Evolutionary conservation across 1,140 invertebrate species (phyloP), one percentile per base, ranked within the genome.

Genomic region (Trichonephila inaurata): DNA sequence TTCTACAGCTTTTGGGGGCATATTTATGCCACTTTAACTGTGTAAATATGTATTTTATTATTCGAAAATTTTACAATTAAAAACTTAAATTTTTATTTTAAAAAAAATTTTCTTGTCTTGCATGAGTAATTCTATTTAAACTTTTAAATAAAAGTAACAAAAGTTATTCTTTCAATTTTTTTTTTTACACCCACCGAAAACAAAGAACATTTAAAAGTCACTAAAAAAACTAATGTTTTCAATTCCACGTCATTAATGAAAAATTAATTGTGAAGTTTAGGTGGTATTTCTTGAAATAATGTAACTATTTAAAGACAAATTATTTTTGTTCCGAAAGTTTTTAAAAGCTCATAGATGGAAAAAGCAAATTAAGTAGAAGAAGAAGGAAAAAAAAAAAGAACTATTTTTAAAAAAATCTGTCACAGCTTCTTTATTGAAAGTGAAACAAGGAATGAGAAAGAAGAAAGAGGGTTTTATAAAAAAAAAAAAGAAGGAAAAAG

Each of bases 391-490:
- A 18, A 6, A n/a, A 44, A 21, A 40, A 82, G 1, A 58, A 83
- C 33, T 40, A 40, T 40, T 40, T 24, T 6, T 8, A 28, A 58
- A 83, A 58, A 83, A 58, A 21, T 21, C 14, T 33, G 28, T 77
- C 72, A 28, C 72, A 7, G 5, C 12, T 5, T 2, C 24, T 87
- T 61, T 14, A 64, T 87, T 64, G 61, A 64, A 87, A 87, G 61
- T 87, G 58, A 87, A 87, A 64, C 51, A 64, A 88, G 24, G 28
- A 44, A 33, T 87, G 62, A 87, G 85, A 64, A 61, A 40, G 19
- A 64, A 87, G n/a, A 87, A 62, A 61, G 28, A 61, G 14, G 16
- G 19, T 8, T 19, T 10, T 8, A 58, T 51, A 66, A 69, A 66
- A 33, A 89, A 61, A 21, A 81, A 81, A 2, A 82, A 81, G 21